Evolutionary conservation across 2,113 vertebrate species (phyloP), one percentile per base, ranked within the genome.

Genomic region (Choloepus hoffmanni): DNA sequence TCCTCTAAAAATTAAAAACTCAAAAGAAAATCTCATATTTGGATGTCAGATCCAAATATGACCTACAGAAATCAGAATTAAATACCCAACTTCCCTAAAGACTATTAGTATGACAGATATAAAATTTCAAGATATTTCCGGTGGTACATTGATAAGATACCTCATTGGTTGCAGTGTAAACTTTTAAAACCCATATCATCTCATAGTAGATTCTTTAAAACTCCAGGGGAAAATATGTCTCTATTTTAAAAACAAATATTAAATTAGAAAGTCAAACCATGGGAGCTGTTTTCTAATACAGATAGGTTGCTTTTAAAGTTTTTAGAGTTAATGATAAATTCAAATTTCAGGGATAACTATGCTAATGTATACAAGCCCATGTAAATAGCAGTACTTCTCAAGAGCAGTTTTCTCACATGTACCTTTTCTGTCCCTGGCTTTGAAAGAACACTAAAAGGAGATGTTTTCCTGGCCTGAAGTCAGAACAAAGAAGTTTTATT

Each of bases 311-410:
- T 86, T 91, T 68, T 58, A 89, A 90, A 33, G 26, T 91, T 92
- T 95, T 93, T 4, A 76, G 2, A 79, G 21, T 40, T 95, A 40
- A 86, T 93, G 83, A 93, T 74, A 87, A 96, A 94, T 83, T 73
- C 12, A 78, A 40, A 74, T 67, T 79, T 60, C 50, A 91, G 23
- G 13, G 0, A 62, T 85, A 92, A 85, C 40, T 92, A 95, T 68
- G 85, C 81, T 96, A 16, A 72, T 76, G 24, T 45, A 43, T 48
- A 86, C 30, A 77, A 50, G 4, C 40, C 53, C 77, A 53, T 85
- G 40, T 50, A 50, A 85, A 85, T 45, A 81, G 30, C 28, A 96
- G 3, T 91, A 43, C 53, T 77, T 88, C 60, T 93, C 14, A 40
- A 89, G 60, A 60, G 2, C n/a, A 33, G 43, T 24, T 85, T 93